These are phyloP conservation scores for Mandrillus leucophaeus DNA, from an alignment of 2,113 vertebrate genomes.

Conservation along the genomic window DNA sequence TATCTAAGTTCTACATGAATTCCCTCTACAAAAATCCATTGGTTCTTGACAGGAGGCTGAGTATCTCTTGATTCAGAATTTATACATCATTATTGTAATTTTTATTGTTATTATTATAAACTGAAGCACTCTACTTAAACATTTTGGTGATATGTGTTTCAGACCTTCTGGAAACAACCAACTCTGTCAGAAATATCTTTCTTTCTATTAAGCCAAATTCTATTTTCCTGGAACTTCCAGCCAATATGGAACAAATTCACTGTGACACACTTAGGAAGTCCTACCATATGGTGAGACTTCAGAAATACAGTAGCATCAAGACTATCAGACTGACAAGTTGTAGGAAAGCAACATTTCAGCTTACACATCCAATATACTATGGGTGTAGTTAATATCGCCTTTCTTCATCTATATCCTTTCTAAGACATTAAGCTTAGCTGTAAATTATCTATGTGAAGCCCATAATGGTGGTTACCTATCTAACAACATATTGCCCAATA, in stretches of 20 bases:
- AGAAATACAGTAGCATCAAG: neutral
- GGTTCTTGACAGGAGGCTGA: neutral
- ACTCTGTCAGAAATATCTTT: neutral
- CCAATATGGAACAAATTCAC: neutral
- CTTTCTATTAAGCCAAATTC: neutral
- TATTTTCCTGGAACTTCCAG: slow-evolving; percentile 1
- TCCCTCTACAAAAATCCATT: neutral
- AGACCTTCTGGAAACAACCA: neutral
- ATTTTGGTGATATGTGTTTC: neutral
- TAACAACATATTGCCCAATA: neutral
- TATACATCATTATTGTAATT: neutral
- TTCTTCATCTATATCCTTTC: neutral
- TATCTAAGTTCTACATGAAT: neutral
- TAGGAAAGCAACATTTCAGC: neutral
- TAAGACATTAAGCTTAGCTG: neutral
- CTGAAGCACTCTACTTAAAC: slow-evolving; percentile 5
- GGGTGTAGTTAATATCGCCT: neutral
- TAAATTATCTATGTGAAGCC: neutral
- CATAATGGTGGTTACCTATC: neutral
- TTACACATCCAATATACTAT: neutral
- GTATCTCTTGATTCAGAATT: neutral
- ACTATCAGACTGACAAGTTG: neutral
- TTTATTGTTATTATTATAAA: neutral
- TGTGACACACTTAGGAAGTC: neutral
- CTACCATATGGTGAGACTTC: neutral